A percentile compares a stretch with the other conserved stretches of the same genome.
phyloP scores from a whole-genome alignment of 2,113 vertebrate species.

The Syrmaticus mikado region DNA sequence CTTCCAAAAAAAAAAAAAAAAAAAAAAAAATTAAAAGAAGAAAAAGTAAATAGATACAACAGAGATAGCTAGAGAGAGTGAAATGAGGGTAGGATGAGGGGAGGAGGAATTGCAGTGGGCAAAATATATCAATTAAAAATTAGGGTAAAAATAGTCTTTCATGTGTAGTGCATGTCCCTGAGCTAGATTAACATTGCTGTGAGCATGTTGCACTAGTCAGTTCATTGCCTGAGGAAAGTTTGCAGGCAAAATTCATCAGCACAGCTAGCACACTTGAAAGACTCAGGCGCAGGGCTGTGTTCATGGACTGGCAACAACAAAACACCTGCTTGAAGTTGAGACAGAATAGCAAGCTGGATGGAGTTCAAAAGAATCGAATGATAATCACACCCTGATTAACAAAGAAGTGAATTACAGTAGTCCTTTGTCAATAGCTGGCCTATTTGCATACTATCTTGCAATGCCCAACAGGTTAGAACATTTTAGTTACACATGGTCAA shows the following conservation, averaged over 20 bases:
- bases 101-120: slow-evolving; percentile 21
- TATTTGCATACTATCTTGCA: slow-evolving; percentile 50
- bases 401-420: slow-evolving; percentile 52
- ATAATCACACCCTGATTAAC: slow-evolving; percentile 54
- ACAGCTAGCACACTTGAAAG: slow-evolving; percentile 81
- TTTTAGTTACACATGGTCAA: slow-evolving; percentile 35
- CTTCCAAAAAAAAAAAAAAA: not conserved
- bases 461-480: slow-evolving; percentile 40
- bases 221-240: slow-evolving; percentile 86
- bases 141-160: slow-evolving; percentile 78
- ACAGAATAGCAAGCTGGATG: slow-evolving; percentile 66
- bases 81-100: not conserved
- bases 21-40: not conserved
- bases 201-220: slow-evolving; percentile 84
- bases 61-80: not conserved
- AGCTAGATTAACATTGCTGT: slow-evolving; percentile 85
- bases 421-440: slow-evolving; percentile 50
- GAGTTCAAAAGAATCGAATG: slow-evolving; percentile 68
- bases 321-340: slow-evolving; percentile 74
- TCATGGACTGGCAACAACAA: slow-evolving; percentile 63
- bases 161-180: slow-evolving; percentile 83
- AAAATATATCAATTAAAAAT: slow-evolving; percentile 73
- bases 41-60: not conserved
- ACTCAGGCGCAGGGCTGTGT: slow-evolving; percentile 33
- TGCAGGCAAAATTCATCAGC: slow-evolving; percentile 84